These are phyloP conservation scores for Lanistes nyassanus DNA, from an alignment of 1,140 invertebrate genomes.

Conservation along the genomic window DNA sequence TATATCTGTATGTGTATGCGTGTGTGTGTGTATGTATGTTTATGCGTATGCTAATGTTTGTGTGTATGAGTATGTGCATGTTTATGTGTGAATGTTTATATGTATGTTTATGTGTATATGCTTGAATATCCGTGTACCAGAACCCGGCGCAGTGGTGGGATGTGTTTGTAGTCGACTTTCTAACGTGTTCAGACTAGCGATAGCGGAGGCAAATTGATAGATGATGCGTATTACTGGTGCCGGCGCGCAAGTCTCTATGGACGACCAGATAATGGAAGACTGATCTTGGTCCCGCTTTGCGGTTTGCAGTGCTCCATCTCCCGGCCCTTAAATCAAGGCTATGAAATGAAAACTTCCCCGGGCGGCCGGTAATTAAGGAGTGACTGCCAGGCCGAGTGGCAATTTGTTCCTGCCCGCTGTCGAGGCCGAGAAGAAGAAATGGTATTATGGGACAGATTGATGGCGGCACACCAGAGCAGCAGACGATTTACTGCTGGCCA, in stretches of 20 bases:
- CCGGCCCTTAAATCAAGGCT: slow-evolving; percentile 19
- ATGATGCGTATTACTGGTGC: too few species aligned
- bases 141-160: too few species aligned
- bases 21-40: slow-evolving; percentile 18
- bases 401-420: slow-evolving; percentile 8
- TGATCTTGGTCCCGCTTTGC: neutral
- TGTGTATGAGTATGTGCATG: neutral
- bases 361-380: slow-evolving; percentile 16
- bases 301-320: slow-evolving; percentile 1
- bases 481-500: slow-evolving; percentile 4
- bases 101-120: neutral
- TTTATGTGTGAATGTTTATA: neutral
- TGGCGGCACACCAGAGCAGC: slow-evolving; percentile 9
- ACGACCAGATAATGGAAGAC: slow-evolving; percentile 10
- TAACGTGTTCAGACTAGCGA: too few species aligned
- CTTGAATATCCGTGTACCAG: neutral
- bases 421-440: slow-evolving; percentile 6
- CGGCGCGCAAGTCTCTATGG: too few species aligned
- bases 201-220: too few species aligned
- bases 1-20: neutral
- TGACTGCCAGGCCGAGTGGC: slow-evolving; percentile 11
- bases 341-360: slow-evolving; percentile 21
- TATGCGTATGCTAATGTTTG: slow-evolving; percentile 1
- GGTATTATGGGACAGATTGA: slow-evolving; percentile 11
- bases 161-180: too few species aligned